Percentiles rank a stretch among this genome's conserved stretches.
Evolutionary conservation across 2,888 invertebrate genomes (phyloP).

Genomic region (Luperina nickerlii): DNA sequence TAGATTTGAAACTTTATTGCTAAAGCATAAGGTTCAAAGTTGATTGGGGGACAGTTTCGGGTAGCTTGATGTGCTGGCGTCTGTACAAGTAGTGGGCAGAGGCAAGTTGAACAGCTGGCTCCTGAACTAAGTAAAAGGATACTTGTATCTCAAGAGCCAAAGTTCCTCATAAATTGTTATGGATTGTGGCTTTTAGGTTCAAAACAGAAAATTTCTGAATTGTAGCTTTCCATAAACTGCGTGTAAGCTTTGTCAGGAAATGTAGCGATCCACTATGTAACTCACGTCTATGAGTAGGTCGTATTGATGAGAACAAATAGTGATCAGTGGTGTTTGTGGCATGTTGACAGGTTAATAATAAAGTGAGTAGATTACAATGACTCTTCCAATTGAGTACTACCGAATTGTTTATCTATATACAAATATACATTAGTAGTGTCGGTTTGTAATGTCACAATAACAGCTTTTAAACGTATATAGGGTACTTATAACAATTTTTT

Average conservation of each 20-base stretch:
- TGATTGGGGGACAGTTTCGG: no score
- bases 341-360: neutral
- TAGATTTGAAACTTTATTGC: no score
- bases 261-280: neutral
- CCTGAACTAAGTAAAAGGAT: no score
- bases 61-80: no score
- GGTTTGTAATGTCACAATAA: neutral
- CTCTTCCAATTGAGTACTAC: neutral
- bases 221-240: neutral
- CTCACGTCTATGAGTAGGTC: neutral
- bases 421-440: neutral
- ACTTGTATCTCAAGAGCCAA: no score
- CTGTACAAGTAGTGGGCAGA: no score
- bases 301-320: neutral
- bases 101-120: no score
- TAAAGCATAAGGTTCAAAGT: no score
- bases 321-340: neutral
- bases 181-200: neutral
- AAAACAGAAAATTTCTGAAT: neutral
- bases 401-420: neutral
- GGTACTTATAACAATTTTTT: neutral
- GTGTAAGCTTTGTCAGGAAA: neutral
- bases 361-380: neutral
- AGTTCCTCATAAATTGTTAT: slow-evolving; percentile 5
- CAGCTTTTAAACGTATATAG: neutral